A percentile compares a stretch with the other conserved stretches of the same genome.
Evolutionary conservation across 2,888 invertebrate genomes (phyloP).

Genomic region (Copidosoma aretas): DNA sequence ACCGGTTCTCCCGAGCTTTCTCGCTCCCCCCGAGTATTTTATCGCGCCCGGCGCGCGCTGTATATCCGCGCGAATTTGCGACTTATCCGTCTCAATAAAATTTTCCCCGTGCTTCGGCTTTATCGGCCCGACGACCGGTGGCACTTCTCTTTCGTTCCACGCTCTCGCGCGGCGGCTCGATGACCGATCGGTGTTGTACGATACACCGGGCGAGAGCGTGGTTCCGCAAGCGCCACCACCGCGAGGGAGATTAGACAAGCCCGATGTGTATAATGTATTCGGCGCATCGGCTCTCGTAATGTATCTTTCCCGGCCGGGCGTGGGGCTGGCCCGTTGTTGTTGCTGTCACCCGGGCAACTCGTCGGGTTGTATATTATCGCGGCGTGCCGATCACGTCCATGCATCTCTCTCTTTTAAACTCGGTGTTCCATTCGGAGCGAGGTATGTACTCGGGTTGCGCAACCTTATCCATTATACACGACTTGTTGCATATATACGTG

Average conservation of each 20-base stretch:
- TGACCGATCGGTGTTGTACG: not conserved
- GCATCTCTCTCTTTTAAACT: too few species aligned
- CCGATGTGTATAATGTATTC: too few species aligned
- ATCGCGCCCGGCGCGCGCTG: not conserved
- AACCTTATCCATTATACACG: too few species aligned
- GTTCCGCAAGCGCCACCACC: not conserved
- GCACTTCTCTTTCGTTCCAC: too few species aligned
- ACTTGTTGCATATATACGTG: too few species aligned
- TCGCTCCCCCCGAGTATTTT: not conserved
- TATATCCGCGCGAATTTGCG: not conserved
- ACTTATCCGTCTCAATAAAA: not conserved
- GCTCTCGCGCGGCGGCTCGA: not conserved
- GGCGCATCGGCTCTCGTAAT: not conserved
- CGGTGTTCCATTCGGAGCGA: too few species aligned
- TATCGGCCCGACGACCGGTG: not conserved
- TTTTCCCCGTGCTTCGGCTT: not conserved
- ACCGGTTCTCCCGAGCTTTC: not conserved
- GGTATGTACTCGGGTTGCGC: too few species aligned
- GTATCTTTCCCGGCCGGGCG: not conserved
- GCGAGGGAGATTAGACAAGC: not conserved
- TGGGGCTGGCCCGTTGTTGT: not conserved
- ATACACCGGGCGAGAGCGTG: not conserved
- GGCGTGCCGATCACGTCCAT: too few species aligned
- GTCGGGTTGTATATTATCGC: too few species aligned
- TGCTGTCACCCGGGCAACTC: too few species aligned